Base-by-base conservation (phyloP, 2,888 invertebrate species). In the Bugula neritina region DNA sequence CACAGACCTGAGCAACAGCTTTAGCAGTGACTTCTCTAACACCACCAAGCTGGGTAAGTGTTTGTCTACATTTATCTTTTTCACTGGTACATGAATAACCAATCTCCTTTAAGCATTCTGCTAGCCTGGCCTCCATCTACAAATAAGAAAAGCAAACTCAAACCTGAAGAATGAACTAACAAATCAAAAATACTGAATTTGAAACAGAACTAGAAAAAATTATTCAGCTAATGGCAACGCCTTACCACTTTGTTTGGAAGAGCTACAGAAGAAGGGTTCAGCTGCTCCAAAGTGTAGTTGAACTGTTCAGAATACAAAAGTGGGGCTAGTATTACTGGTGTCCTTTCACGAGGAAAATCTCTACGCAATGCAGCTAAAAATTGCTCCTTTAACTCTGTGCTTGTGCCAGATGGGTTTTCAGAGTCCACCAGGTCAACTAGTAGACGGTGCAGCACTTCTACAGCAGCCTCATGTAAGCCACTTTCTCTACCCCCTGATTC, bases 71-170 rank as follows among this genome's bases (percentile, higher is more conserved):
- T 77, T 82, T 81, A 72, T 84, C 83, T 69, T 70, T 70, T 21
- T 70, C 70, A 43, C 89, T 86, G 72, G 95, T 96, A 83, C 95
- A 94, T 77, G 89, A 87, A 85, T 93, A 94, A 72, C 97, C 94
- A 81, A 96, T 89, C 86, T 98, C 97, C 83, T 91, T 89, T 80
- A 97, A 90, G 80, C 95, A 88, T 81, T 95, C 95, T 75, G 93
- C 91, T 81, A 87, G 75, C 10, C 85, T 82, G 27, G 80, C 79
- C 73, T 84, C 84, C 78, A 83, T 79, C 84, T 85, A 77, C 34
- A 76, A 75, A 17, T 17, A 43, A 43, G 43, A 43, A n/a, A n/a
- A n/a, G n/a, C n/a, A n/a, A n/a, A n/a, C n/a, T n/a, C n/a, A n/a
- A n/a, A n/a, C n/a, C n/a, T n/a, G n/a, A n/a, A n/a, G n/a, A n/a